Base-by-base conservation (phyloP, 2,888 invertebrate genomes). In the Andricus curvator region DNA sequence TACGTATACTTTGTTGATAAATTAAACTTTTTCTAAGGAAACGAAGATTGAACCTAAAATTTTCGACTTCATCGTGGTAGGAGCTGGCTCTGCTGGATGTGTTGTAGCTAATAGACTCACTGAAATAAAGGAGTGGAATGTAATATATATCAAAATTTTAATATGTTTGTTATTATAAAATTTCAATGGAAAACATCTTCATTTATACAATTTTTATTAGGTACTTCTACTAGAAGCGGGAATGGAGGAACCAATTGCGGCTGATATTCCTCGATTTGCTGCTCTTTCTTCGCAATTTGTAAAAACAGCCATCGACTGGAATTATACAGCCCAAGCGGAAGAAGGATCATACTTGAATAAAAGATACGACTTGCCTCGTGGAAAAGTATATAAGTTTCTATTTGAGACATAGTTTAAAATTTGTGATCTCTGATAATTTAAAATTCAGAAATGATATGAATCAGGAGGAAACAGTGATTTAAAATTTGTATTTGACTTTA, bases 161-260 rank as follows among this genome's bases (percentile, higher is more conserved):
- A 25, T 25, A 25, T 1, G 1, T 25, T 25, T 25, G 25, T 48
- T 1, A 48, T 48, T 48, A 8, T 4, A 1, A 15, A 17, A 48
- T 48, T 17, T 17, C 17, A 17, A 48, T 48, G 15, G 2, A 25
- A 62, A 62, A 13, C 0, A 13, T 67, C 3, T 92, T 96, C 96
- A 96, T 20, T 96, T 97, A 4, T 15, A 25, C 0, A 62, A 62
- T 25, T 13, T n/a, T 25, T 0, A 97, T 96, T 96, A 95, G 83
- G 95, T 97, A 0, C 93, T 98, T 2, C 92, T 98, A 0, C 89
- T 97, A 84, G 97, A 97, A 93, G 97, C 97, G 1, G 97, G 97
- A 1, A 97, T 97, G 1, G 97, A 97, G 92, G 97, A 98, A 93
- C 97, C 97, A 0, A 97, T 97, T 92, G 96, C 97, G 88, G 97